Base-by-base conservation (phyloP, 2,113 vertebrate species). In the Strix uralensis region DNA sequence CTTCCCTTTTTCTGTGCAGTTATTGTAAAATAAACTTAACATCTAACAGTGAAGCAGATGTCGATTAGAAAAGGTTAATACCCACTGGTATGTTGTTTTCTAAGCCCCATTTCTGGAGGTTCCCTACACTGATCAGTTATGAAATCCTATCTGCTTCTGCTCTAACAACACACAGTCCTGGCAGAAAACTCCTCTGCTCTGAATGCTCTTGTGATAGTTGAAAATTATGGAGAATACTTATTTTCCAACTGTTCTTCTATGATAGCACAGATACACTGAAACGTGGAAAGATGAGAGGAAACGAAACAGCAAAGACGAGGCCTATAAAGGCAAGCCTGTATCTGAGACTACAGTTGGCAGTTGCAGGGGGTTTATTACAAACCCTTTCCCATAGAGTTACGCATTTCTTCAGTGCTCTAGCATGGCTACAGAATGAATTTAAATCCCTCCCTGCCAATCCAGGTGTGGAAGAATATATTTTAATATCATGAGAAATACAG, bases 381-480 rank as follows among this genome's bases (percentile, higher is more conserved):
- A 90, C 23, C 69, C 47, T 75, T 90, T 93, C 70, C 74, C 61
- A 85, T 38, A 2, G 2, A 91, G 49, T 65, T 58, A 36, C 1
- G 0, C 9, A 2, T 78, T 86, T 46, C 87, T 90, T 75, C 54
- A 58, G 58, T 58, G 74, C 67, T 92, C 71, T 79, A 72, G 74
- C 44, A 30, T 13, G 78, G 85, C 34, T 91, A 79, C 62, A 58
- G 80, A 71, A 83, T 12, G 59, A 66, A 90, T 75, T 74, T 86
- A 58, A 96, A 93, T 59, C 62, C 42, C 32, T 94, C 26, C 55
- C 52, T 93, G 90, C 67, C 67, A 92, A 58, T 62, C 90, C 79
- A 94, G 82, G 79, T 85, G 79, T 74, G 63, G 82, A 93, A 86
- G 79, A 94, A 94, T 90, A 44, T 88, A 92, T 96, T 93, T 96